phyloP scores from a whole-genome alignment of 2,113 vertebrate species.

The Bostrychus sinensis region DNA sequence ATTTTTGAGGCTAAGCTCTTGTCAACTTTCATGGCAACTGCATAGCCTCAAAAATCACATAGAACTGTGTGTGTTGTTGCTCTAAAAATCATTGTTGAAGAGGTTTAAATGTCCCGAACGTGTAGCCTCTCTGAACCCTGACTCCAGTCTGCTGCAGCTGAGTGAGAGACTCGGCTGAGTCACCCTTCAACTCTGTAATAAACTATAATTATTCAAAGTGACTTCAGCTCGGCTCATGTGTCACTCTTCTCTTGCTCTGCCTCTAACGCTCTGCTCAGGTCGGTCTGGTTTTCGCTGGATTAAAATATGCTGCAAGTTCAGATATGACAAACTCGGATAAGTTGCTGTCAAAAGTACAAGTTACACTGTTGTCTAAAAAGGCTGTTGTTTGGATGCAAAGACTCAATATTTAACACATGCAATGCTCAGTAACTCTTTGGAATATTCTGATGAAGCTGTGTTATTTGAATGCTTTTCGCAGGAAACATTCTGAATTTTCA shows the following conservation, averaged over 20 bases:
- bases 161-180: constrained; percentile 9
- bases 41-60: background rate
- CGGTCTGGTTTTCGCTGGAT: background rate
- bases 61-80: background rate
- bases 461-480: too few species aligned
- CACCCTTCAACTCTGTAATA: constrained; percentile 20
- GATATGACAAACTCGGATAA: background rate
- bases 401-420: too few species aligned
- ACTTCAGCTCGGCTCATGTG: constrained; percentile 24
- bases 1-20: background rate
- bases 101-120: background rate
- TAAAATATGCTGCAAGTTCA: background rate
- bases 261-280: background rate
- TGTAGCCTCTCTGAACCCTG: background rate
- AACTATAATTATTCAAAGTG: constrained; percentile 55
- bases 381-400: background rate
- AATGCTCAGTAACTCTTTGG: too few species aligned
- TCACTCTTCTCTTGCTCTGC: constrained; percentile 25
- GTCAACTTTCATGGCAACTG: too few species aligned
- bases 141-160: background rate
- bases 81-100: background rate
- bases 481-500: too few species aligned
- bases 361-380: background rate
- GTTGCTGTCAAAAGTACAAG: background rate
- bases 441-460: too few species aligned